Percentiles rank a stretch among this genome's conserved stretches.
Evolutionary conservation across 2,113 vertebrate species (phyloP).

Genomic region (Dicerorhinus sumatrensis): DNA sequence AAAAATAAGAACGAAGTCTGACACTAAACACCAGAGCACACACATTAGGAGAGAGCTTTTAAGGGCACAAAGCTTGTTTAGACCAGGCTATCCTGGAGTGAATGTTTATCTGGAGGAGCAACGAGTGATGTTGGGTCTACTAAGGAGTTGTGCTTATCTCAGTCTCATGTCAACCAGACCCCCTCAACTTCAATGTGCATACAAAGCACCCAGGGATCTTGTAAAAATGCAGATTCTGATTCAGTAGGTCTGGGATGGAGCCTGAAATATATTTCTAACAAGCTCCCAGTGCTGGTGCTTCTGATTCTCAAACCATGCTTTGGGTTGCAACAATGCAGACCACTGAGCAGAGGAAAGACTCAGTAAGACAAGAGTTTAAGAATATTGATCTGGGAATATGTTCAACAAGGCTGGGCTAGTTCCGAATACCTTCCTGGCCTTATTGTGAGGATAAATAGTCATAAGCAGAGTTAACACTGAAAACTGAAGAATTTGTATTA

Average conservation of each 20-base stretch:
- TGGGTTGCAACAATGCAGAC: neutral
- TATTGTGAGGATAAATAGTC: neutral
- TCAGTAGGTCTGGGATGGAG: neutral
- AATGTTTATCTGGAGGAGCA: neutral
- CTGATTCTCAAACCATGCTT: neutral
- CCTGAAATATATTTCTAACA: neutral
- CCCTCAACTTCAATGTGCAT: neutral
- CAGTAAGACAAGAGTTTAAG: neutral
- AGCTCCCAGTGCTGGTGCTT: neutral
- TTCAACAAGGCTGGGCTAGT: neutral
- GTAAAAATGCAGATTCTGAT: neutral
- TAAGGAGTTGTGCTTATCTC: neutral
- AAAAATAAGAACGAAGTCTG: neutral
- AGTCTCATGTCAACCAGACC: neutral
- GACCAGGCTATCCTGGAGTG: neutral
- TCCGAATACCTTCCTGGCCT: neutral
- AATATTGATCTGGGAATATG: neutral
- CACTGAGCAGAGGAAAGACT: neutral
- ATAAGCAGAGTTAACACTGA: neutral
- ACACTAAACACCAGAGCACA: neutral
- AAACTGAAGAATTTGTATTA: neutral
- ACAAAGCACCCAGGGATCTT: neutral
- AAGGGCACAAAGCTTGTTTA: slow-evolving; percentile 16
- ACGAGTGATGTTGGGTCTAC: neutral
- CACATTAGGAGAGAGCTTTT: neutral